Base-by-base conservation (phyloP, 1,140 invertebrate genomes). In the Polyergus mexicanus region DNA sequence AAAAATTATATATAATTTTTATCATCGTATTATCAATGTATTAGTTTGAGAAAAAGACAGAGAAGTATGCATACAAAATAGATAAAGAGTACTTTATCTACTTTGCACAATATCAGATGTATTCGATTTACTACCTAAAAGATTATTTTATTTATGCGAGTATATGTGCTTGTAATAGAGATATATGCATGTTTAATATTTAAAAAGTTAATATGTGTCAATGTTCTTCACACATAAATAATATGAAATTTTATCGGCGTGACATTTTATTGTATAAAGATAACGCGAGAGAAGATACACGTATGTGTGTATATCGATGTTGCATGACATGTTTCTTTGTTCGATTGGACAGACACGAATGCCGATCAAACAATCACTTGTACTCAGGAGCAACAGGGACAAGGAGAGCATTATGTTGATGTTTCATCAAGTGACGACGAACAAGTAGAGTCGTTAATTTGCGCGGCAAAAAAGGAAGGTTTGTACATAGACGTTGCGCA, bases 371-470 rank as follows among this genome's bases (percentile, higher is more conserved):
- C 90, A 60, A 72, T 89, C 58, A 75, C 56, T 25, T 87, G 86
- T 54, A 60, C 78, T 74, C 88, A 92, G 71, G 90, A 92, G 10
- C 80, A 89, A 51, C 84, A 85, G 76, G 89, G 90, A 3, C 89
- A 92, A 28, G 92, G 92, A 1, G 86, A 92, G 8, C 87, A 88
- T 56, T 91, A 93, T 22, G 72, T 92, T 47, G 92, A 93, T 28
- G 78, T 74, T 25, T 93, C 91, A 38, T 93, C 93, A 13, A 95
- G 93, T 66, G 94, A 95, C 22, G 95, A 95, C 19, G 94, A 95
- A 65, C 94, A 95, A 86, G 88, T 89, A 47, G 94, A 95, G 66
- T 92, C 93, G 7, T 84, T 95, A n/a, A 92, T 92, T 44, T 94
- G 90, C 47, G 93, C 93, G 11, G 92, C 93, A 13, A 93, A 95